phyloP scores from a whole-genome alignment of 1,140 invertebrate genomes.

The Steinernema khuongi region DNA sequence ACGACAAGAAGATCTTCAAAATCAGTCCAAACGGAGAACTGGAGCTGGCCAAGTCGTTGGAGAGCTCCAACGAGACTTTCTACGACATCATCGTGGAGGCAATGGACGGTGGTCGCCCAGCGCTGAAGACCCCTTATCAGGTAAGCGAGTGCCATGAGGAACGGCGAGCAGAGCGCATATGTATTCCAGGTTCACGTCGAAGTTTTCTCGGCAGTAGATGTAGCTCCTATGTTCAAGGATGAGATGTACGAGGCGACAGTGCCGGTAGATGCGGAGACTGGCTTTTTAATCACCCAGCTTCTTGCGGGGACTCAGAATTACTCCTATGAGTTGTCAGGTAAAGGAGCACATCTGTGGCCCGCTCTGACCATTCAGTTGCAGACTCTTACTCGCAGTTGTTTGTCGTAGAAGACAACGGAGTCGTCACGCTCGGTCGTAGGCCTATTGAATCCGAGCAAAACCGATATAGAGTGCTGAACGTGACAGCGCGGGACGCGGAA shows the following conservation, averaged over 20 bases:
- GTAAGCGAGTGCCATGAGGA: background rate
- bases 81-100: conserved; percentile 37
- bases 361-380: conserved; percentile 26
- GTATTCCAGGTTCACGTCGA: conserved; percentile 40
- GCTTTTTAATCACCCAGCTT: conserved; percentile 43
- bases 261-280: conserved; percentile 29
- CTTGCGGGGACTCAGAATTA: conserved; percentile 41
- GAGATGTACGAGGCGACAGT: conserved; percentile 28
- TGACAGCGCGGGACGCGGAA: conserved; percentile 33
- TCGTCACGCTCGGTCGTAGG: conserved; percentile 36
- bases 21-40: conserved; percentile 11
- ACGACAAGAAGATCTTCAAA: conserved; percentile 24
- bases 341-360: too few relatives aligned
- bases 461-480: conserved; percentile 33
- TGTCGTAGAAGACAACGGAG: conserved; percentile 37
- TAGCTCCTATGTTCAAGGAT: conserved; percentile 38
- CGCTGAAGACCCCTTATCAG: conserved; percentile 35
- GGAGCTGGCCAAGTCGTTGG: background rate
- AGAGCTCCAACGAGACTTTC: conserved; percentile 8
- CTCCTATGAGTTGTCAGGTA: conserved; percentile 18
- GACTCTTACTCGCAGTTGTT: conserved; percentile 37
- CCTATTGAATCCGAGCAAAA: conserved; percentile 38
- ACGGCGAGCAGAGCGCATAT: background rate
- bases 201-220: conserved; percentile 39
- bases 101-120: conserved; percentile 46